Conservation (phyloP, 2,797 vertebrate genomes). For the Okamejei kenojei region DNA sequence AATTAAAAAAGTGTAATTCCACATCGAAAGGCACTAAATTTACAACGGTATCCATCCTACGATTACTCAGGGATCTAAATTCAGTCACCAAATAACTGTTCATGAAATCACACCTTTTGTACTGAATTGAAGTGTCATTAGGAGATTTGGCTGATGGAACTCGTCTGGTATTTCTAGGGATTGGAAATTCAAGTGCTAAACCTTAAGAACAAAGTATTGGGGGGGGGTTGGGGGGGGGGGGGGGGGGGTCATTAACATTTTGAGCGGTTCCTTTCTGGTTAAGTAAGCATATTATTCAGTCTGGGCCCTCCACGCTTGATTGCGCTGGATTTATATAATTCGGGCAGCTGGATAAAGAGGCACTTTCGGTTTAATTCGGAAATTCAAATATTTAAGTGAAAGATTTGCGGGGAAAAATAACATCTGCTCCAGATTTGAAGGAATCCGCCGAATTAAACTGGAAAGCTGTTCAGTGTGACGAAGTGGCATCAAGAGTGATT, state of each 20-base stretch:
- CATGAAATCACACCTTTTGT: neutral
- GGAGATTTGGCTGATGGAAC: neutral
- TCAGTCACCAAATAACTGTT: neutral
- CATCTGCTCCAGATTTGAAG: neutral
- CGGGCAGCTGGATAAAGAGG: neutral
- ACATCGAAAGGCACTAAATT: neutral
- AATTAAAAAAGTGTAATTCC: neutral
- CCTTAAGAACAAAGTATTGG: neutral
- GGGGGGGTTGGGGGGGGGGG: neutral
- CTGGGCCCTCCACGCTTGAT: neutral
- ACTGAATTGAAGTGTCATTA: neutral
- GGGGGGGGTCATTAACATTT: slow-evolving; percentile 17
- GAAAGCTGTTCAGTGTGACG: neutral
- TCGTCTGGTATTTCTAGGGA: neutral
- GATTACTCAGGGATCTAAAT: neutral
- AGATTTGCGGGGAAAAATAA: neutral
- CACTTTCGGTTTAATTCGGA: neutral
- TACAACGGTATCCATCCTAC: neutral
- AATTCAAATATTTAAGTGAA: neutral
- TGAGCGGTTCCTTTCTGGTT: slow-evolving; percentile 2
- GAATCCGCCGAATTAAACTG: neutral
- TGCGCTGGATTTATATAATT: neutral
- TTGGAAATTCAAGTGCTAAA: neutral
- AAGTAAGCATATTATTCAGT: neutral
- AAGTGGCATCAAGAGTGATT: neutral